phyloP scores from a whole-genome alignment of 2,113 vertebrate species.

The Thamnophis sirtalis region DNA sequence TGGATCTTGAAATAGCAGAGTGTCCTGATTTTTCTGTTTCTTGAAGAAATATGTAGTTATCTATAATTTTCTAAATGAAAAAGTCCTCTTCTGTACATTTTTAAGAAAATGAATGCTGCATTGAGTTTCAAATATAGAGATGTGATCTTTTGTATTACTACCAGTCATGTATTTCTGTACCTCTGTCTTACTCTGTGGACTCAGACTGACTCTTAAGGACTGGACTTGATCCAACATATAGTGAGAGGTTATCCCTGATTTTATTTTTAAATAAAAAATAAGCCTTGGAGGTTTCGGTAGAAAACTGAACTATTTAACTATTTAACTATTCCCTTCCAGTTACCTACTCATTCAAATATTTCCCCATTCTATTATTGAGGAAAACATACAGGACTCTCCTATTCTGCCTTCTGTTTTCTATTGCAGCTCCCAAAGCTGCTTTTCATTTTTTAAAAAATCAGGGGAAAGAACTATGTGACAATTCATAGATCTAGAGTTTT shows the following conservation, averaged over 20 bases:
- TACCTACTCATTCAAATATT: not conserved
- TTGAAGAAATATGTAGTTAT: not conserved
- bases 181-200: not conserved
- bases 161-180: not conserved
- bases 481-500: not conserved
- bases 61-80: not conserved
- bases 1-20: not conserved
- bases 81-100: not conserved
- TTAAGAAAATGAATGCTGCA: not conserved
- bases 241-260: rapidly evolving
- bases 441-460: not conserved
- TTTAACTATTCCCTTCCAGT: not conserved
- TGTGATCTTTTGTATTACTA: not conserved
- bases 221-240: not conserved
- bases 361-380: not conserved
- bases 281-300: not conserved
- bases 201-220: not conserved
- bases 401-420: not conserved
- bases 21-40: not conserved
- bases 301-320: not conserved
- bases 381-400: not conserved
- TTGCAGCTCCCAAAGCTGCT: not conserved
- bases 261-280: not conserved
- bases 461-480: not conserved
- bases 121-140: not conserved